Base-by-base conservation (phyloP, 2,888 invertebrate genomes). In the Galerucella nymphaeae region DNA sequence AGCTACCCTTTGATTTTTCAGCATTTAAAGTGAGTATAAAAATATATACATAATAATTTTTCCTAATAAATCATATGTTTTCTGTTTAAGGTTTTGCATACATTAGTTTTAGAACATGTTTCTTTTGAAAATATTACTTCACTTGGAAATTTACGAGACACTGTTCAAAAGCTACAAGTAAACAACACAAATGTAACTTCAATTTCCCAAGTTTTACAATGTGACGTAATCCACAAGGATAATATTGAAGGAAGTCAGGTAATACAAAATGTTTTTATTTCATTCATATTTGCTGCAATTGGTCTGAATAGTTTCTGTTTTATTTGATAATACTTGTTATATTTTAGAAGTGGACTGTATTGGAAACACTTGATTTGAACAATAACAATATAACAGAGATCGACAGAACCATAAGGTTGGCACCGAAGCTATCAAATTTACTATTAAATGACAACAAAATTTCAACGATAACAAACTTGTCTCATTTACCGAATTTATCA, bases 381-480 rank as follows among this genome's bases (percentile, higher is more conserved):
- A 91, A 92, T 80, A 97, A 96, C 88, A 89, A 91, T 80, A 90
- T 97, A 72, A 89, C 90, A 64, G 88, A 89, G 72, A 93, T 97
- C 71, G 96, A 96, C 86, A 91, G 93, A 84, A 93, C 94, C 30
- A 92, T 97, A 79, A 92, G 91, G 83, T 87, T 95, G 63, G 90
- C 93, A 14, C 94, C 94, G 0, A 91, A 91, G 73, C 86, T 96
- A 13, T 91, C 93, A 81, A 89, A 89, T 5, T 87, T 97, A 3
- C 90, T 91, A 72, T 87, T 97, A 18, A 93, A 94, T 75, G 92
- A 94, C 76, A 98, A 98, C 87, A 90, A 91, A 75, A 89, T 98
- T 41, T 88, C 89, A 0, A 90, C 90, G 75, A 91, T 97, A 11
- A 90, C 91, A 75, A 93, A 95, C 85, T 89, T 98, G 55, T 93